A percentile compares a stretch with the other conserved stretches of the same genome.
Conservation (phyloP, 2,888 invertebrate species). For the Disparrhopalites patrizii region DNA sequence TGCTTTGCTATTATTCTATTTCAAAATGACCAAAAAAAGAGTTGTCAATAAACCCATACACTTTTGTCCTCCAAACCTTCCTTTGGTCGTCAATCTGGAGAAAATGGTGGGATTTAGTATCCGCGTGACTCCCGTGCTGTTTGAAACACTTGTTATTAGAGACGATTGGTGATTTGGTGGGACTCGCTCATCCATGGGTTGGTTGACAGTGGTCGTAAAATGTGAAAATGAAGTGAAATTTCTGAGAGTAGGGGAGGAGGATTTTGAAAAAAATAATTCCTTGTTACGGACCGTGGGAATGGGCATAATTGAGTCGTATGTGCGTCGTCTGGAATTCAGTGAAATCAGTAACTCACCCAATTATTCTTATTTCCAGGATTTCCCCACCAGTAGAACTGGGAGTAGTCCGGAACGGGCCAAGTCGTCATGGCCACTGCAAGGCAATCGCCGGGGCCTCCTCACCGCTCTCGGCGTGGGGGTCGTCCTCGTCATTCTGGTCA, state of each 20-base stretch:
- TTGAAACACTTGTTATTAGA: too few relatives aligned
- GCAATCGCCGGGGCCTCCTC: slow-evolving; percentile 51
- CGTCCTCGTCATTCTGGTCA: slow-evolving; percentile 60
- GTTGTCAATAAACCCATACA: too few relatives aligned
- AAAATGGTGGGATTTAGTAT: background rate
- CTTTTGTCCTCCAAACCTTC: too few relatives aligned
- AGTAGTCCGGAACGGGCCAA: slow-evolving; percentile 3
- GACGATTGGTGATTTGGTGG: too few relatives aligned
- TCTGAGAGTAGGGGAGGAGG: too few relatives aligned
- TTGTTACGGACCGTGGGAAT: background rate
- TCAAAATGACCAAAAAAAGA: too few relatives aligned
- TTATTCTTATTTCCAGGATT: slow-evolving; percentile 19
- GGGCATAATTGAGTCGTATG: background rate
- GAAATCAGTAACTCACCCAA: background rate
- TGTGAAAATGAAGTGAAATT: too few relatives aligned
- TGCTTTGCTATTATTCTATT: too few relatives aligned
- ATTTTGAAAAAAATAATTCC: background rate
- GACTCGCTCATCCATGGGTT: too few relatives aligned
- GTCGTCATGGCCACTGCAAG: slow-evolving; percentile 6
- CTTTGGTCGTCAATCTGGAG: too few relatives aligned
- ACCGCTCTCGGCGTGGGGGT: slow-evolving; percentile 59
- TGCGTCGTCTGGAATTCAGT: background rate
- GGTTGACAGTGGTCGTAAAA: too few relatives aligned
- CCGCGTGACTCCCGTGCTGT: too few relatives aligned
- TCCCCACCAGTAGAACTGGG: background rate